Evolutionary conservation across 2,888 invertebrate genomes (phyloP).

Genomic region (Aporophyla lueneburgensis): DNA sequence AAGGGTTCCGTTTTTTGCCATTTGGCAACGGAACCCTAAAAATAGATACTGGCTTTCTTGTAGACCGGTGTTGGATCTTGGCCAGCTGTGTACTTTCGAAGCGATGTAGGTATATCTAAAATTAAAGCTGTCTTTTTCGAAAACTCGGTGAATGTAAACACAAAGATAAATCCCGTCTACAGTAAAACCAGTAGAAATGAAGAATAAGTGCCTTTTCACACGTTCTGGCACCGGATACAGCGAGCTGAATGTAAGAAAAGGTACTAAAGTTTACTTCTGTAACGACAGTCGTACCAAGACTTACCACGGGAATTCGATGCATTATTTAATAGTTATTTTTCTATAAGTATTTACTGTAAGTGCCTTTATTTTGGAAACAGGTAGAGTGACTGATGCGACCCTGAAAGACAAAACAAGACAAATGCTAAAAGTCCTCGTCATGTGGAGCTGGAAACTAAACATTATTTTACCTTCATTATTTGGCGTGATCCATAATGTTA

Average conservation of each 20-base stretch:
- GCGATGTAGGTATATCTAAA: background rate
- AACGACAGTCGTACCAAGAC: background rate
- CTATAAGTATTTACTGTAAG: background rate
- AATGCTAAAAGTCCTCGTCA: slow-evolving; percentile 19
- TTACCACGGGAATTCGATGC: background rate
- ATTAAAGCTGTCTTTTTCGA: slow-evolving; percentile 3
- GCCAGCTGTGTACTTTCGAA: slow-evolving; percentile 11
- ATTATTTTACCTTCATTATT: slow-evolving; percentile 43
- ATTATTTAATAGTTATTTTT: background rate
- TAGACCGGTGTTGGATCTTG: slow-evolving; percentile 4
- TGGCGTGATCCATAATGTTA: slow-evolving; percentile 39
- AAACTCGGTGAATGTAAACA: slow-evolving; percentile 27
- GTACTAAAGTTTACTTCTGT: background rate
- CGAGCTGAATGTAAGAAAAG: background rate
- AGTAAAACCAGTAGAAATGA: slow-evolving; percentile 4
- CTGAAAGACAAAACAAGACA: background rate
- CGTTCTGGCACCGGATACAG: background rate
- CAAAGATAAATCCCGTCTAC: background rate
- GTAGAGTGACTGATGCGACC: background rate
- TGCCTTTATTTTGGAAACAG: slow-evolving; percentile 9
- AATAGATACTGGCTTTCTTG: background rate
- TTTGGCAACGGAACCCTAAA: no score
- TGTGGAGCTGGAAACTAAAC: slow-evolving; percentile 44
- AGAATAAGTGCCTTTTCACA: background rate
- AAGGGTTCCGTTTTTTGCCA: no score